Conservation (phyloP, 2,888 invertebrate genomes). For the Eupelmus urozonus region DNA sequence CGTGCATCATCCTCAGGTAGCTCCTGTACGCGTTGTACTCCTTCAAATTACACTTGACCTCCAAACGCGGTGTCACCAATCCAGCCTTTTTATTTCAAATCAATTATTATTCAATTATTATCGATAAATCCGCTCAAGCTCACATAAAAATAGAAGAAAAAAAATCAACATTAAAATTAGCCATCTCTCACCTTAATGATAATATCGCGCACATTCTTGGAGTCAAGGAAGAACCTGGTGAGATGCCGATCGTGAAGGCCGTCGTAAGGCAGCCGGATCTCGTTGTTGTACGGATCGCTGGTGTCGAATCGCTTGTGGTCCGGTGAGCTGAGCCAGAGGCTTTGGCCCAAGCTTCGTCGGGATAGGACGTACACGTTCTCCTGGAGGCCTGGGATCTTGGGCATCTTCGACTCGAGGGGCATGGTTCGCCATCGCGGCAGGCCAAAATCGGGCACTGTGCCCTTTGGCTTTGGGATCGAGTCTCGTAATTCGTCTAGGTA, state of each 20-base stretch:
- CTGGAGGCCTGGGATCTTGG: slow-evolving; percentile 76
- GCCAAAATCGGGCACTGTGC: slow-evolving; percentile 71
- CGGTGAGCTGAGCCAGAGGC: slow-evolving; percentile 5
- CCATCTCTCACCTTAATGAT: slow-evolving; percentile 39
- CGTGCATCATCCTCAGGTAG: slow-evolving; percentile 72
- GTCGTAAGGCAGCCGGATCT: slow-evolving; percentile 69
- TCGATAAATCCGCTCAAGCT: too few relatives aligned
- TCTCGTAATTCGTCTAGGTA: slow-evolving; percentile 30
- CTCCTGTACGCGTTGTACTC: slow-evolving; percentile 78
- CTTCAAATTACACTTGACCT: slow-evolving; percentile 75
- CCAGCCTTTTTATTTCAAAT: slow-evolving; percentile 62
- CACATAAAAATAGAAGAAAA: neutral
- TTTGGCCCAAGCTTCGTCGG: slow-evolving; percentile 74
- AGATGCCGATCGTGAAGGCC: slow-evolving; percentile 73
- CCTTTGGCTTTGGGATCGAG: slow-evolving; percentile 67
- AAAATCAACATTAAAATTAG: neutral
- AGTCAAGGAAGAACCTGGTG: slow-evolving; percentile 64
- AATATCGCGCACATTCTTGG: slow-evolving; percentile 28
- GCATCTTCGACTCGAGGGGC: slow-evolving; percentile 77
- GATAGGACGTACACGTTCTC: slow-evolving; percentile 73
- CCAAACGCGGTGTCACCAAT: slow-evolving; percentile 73
- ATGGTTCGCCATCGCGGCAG: slow-evolving; percentile 76
- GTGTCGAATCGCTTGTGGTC: slow-evolving; percentile 63
- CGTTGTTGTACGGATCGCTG: slow-evolving; percentile 71
- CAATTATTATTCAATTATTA: neutral